Evolutionary conservation across 2,888 invertebrate genomes (phyloP).

Genomic region (Gymnocheta viridis): DNA sequence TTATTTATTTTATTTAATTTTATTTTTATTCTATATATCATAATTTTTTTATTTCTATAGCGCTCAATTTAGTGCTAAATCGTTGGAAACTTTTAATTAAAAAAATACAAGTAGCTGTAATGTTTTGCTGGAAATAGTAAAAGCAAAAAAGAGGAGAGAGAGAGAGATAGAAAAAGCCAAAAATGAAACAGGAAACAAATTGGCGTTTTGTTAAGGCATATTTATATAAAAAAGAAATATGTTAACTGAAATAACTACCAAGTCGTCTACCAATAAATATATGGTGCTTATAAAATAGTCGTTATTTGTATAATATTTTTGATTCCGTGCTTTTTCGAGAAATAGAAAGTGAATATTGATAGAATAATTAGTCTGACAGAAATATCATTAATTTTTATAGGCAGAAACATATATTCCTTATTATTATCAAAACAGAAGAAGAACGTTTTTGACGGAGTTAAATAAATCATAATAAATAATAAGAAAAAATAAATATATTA

Average conservation of each 20-base stretch:
- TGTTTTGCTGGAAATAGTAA: slow-evolving; percentile 33
- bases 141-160: not conserved
- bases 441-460: too few species aligned
- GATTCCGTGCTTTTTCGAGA: too few species aligned
- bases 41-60: slow-evolving; percentile 27
- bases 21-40: slow-evolving; percentile 37
- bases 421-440: too few species aligned
- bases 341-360: too few species aligned
- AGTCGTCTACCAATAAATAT: not conserved
- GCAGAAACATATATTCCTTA: too few species aligned
- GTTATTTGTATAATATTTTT: not conserved
- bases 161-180: not conserved
- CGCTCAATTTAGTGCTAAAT: slow-evolving; percentile 66
- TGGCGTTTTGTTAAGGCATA: slow-evolving; percentile 39
- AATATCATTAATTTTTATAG: too few species aligned
- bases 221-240: not conserved
- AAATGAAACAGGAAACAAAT: not conserved
- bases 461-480: too few species aligned
- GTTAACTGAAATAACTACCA: not conserved
- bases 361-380: too few species aligned
- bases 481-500: too few species aligned
- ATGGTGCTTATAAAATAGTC: not conserved
- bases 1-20: slow-evolving; percentile 8
- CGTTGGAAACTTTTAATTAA: slow-evolving; percentile 69
- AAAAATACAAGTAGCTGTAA: slow-evolving; percentile 62